phyloP scores from a whole-genome alignment of 2,888 invertebrate species.

The Leuctra nigra region DNA sequence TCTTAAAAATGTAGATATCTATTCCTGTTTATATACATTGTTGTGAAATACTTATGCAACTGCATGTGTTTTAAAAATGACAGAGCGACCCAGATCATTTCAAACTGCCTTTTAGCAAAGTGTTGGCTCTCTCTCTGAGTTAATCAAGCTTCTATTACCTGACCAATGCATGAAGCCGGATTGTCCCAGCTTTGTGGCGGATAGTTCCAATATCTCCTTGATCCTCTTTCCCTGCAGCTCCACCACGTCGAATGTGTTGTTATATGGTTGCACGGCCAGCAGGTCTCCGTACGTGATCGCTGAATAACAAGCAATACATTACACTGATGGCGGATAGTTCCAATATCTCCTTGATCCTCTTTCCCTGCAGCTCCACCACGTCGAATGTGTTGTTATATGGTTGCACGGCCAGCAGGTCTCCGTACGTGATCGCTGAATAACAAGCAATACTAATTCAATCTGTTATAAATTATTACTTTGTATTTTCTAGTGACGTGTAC shows the following conservation, averaged over 20 bases:
- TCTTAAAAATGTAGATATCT: no score
- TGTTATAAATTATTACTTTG: no score
- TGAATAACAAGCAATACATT: no score
- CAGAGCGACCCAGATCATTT: no score
- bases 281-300: conserved; percentile 39
- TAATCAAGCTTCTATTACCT: no score
- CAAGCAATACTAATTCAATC: no score
- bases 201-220: conserved; percentile 38
- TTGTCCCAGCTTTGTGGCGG: not conserved
- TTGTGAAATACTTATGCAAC: no score
- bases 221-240: conserved; percentile 39
- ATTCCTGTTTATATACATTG: no score
- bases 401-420: conserved; percentile 37
- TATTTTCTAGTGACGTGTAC: no score
- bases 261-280: conserved; percentile 39
- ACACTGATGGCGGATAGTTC: conserved; percentile 36
- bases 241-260: conserved; percentile 41
- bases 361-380: conserved; percentile 40
- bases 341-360: conserved; percentile 36
- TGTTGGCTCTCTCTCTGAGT: no score
- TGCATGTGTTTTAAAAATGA: no score
- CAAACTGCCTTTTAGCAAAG: no score
- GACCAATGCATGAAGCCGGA: not conserved
- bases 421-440: conserved; percentile 38
- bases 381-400: conserved; percentile 43